Evolutionary conservation across 2,797 vertebrate genomes (phyloP), one percentile per base, ranked within the genome.

Genomic region (Toxotes lorentzi): DNA sequence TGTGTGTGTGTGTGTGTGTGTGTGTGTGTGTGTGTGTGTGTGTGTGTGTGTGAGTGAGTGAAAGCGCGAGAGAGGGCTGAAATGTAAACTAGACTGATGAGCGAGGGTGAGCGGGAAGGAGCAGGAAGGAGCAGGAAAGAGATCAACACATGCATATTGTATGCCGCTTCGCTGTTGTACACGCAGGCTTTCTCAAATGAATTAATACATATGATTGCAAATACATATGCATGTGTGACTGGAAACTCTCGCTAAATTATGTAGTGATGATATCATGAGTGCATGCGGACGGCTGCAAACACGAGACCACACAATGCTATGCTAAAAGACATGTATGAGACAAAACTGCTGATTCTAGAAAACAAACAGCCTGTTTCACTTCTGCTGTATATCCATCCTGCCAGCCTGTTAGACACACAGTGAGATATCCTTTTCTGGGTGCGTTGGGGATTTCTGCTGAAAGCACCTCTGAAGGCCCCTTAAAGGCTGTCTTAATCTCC

Each of bases 81-180:
- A 74, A 70, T 73, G 57, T 64, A 79, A 78, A 81, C 64, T 72
- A 79, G 65, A 73, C 59, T 72, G 73, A 81, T 85, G 68, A 86
- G 67, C 34, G 47, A 45, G 48, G 47, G 27, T 47, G 60, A 67
- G 64, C 27, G 27, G 27, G 27, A 30, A 30, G 27, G 27, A 30
- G n/a, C 35, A 60, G 58, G 67, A 70, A 70, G 41, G 48, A 73
- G 48, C 11, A 40, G 43, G 17, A 56, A 40, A 24, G 61, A 76
- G 58, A 76, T 78, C 63, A 86, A 58, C 75, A 68, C 76, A 79
- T 88, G 60, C 75, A 87, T 83, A 88, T 83, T 83, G 70, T 30
- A 65, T 57, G 64, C 41, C 27, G 19, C 27, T 64, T 5, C 66
- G 57, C 59, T 47, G 45, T 23, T 70, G 32, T 59, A 54, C 61